These are phyloP conservation scores for Porites australiensis DNA, from an alignment of 64 coral and sea anemone species.

Conservation along the genomic window DNA sequence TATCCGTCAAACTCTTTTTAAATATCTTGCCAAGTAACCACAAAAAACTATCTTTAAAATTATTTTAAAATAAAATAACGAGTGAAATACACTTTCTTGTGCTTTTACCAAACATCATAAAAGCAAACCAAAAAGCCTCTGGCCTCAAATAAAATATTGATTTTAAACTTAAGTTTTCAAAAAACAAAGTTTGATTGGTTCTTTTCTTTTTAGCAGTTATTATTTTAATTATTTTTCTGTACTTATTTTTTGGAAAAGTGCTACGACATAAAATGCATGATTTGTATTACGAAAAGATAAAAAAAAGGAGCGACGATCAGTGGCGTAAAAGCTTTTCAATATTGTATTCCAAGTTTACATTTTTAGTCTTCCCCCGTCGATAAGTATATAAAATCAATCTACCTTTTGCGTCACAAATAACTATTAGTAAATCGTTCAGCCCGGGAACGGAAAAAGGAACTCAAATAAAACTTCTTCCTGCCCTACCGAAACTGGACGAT, in stretches of 20 bases:
- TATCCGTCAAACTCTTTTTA: too few relatives aligned
- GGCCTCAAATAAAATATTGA: not conserved
- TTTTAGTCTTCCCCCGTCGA: not conserved
- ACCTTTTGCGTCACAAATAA: not conserved
- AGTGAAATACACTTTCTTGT: too few relatives aligned
- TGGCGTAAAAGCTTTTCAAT: not conserved
- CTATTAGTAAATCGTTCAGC: not conserved
- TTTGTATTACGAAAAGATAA: too few relatives aligned
- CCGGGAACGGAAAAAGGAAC: not conserved
- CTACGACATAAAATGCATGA: too few relatives aligned
- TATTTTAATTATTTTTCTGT: not conserved
- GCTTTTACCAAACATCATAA: too few relatives aligned
- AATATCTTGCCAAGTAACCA: too few relatives aligned
- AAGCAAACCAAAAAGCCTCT: not conserved
- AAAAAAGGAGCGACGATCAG: not conserved
- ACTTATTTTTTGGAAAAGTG: too few relatives aligned
- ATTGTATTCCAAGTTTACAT: not conserved
- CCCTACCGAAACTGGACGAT: not conserved
- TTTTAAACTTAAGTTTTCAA: not conserved
- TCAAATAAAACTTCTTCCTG: not conserved
- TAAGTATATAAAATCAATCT: not conserved
- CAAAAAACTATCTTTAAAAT: too few relatives aligned
- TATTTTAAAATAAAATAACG: too few relatives aligned
- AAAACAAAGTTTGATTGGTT: not conserved
- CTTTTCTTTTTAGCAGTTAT: not conserved